Evolutionary conservation across 2,888 invertebrate species (phyloP).

Genomic region (Acleris laterana): DNA sequence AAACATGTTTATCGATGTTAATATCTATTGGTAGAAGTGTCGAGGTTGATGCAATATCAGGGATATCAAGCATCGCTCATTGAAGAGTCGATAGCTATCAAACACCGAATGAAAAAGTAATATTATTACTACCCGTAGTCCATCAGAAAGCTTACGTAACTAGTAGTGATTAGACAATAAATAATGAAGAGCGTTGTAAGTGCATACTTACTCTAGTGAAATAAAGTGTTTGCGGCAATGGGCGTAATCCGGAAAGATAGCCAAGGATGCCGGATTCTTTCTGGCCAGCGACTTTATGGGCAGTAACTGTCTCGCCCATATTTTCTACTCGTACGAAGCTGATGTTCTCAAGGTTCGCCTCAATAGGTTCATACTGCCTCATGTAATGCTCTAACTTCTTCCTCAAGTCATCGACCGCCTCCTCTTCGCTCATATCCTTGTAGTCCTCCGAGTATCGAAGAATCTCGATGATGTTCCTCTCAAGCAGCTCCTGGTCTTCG

Average conservation of each 20-base stretch:
- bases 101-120: no score
- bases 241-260: slow-evolving; percentile 93
- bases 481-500: slow-evolving; percentile 86
- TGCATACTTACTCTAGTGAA: slow-evolving; percentile 90
- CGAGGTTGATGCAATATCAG: slow-evolving; percentile 6
- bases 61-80: neutral
- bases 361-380: slow-evolving; percentile 91
- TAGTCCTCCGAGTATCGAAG: slow-evolving; percentile 95
- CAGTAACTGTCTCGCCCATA: slow-evolving; percentile 87
- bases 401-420: slow-evolving; percentile 91
- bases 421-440: slow-evolving; percentile 89
- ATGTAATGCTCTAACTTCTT: slow-evolving; percentile 93
- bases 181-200: no score
- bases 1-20: slow-evolving; percentile 49
- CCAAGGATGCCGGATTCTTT: slow-evolving; percentile 93
- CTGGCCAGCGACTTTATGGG: slow-evolving; percentile 89
- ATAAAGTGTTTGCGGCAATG: slow-evolving; percentile 93
- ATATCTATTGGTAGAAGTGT: slow-evolving; percentile 21
- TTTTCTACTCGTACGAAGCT: slow-evolving; percentile 78
- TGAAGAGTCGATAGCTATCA: no score
- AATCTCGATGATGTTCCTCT: slow-evolving; percentile 87
- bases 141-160: no score
- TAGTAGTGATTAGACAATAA: no score
- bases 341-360: slow-evolving; percentile 83
- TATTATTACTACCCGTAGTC: no score